Conservation (phyloP, 2,888 invertebrate genomes). For the Diaprepes abbreviatus region DNA sequence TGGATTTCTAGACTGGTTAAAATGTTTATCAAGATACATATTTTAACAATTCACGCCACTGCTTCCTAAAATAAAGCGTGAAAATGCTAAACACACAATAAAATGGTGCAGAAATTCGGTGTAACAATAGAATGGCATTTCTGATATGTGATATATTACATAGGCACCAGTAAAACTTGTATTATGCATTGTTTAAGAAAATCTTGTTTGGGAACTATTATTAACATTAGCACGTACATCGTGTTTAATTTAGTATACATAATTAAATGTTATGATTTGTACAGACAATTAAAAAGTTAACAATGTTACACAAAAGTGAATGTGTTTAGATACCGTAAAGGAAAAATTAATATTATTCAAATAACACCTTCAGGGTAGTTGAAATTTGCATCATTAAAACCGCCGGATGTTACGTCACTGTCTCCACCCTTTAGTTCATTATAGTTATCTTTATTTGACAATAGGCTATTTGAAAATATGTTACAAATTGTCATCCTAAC, state of each 20-base stretch:
- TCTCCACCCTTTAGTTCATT: too few species aligned
- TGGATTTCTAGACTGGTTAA: too few species aligned
- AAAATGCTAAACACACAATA: slow-evolving; percentile 8
- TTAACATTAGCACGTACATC: background rate
- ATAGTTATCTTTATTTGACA: too few species aligned
- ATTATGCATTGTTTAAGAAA: background rate
- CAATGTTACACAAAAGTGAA: slow-evolving; percentile 10
- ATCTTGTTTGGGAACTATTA: background rate
- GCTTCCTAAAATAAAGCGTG: background rate
- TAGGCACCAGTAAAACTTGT: background rate
- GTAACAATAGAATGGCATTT: slow-evolving; percentile 4
- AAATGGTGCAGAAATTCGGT: background rate
- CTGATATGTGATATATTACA: background rate
- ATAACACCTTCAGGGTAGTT: too few species aligned
- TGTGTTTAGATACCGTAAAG: background rate
- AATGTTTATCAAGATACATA: too few species aligned
- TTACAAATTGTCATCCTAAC: too few species aligned
- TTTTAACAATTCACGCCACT: too few species aligned
- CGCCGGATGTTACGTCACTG: too few species aligned
- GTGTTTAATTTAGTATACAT: background rate
- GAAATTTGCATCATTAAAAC: too few species aligned
- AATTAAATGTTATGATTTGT: slow-evolving; percentile 7
- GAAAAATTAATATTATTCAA: too few species aligned
- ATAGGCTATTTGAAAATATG: too few species aligned
- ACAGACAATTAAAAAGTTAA: slow-evolving; percentile 2